These are phyloP conservation scores for Archips crataeganus DNA, from an alignment of 2,888 invertebrate species.

Conservation along the genomic window DNA sequence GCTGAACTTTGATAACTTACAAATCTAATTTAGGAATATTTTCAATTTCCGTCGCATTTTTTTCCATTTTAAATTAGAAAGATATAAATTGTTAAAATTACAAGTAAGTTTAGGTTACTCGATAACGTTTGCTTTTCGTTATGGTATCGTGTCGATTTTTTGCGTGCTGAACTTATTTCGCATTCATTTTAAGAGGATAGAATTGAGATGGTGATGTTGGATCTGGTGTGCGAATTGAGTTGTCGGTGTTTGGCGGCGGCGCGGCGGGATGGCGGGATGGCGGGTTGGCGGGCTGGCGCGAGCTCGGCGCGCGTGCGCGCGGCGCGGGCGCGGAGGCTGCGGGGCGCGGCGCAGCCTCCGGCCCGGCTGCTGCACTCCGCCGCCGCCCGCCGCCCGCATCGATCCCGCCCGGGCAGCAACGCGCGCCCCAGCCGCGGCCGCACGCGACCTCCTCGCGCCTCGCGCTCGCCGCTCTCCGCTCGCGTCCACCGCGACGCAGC, in stretches of 20 bases:
- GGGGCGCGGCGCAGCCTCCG: conserved; percentile 78
- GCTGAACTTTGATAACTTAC: conserved; percentile 7
- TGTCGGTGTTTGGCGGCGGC: conserved; percentile 59
- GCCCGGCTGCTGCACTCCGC: conserved; percentile 75
- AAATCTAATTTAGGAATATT: conserved; percentile 7
- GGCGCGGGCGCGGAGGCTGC: conserved; percentile 58
- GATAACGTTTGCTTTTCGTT: background rate
- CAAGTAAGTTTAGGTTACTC: background rate
- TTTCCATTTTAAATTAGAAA: background rate
- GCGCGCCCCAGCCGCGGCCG: conserved; percentile 53
- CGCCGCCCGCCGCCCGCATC: conserved; percentile 75
- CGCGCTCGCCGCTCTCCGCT: conserved; percentile 52
- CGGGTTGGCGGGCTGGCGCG: conserved; percentile 47
- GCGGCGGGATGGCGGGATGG: conserved; percentile 48
- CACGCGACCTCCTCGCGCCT: conserved; percentile 46
- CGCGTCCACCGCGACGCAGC: conserved; percentile 64
- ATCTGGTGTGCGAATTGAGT: conserved; percentile 75
- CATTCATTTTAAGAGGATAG: conserved; percentile 1
- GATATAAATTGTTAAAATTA: background rate
- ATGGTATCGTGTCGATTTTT: background rate
- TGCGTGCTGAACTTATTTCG: background rate
- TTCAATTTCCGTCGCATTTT: background rate
- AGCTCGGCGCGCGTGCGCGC: conserved; percentile 51
- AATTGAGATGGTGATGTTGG: conserved; percentile 50
- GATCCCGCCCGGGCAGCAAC: conserved; percentile 57